Base-by-base conservation (phyloP, 2,888 invertebrate genomes). In the Capitulum mitella region DNA sequence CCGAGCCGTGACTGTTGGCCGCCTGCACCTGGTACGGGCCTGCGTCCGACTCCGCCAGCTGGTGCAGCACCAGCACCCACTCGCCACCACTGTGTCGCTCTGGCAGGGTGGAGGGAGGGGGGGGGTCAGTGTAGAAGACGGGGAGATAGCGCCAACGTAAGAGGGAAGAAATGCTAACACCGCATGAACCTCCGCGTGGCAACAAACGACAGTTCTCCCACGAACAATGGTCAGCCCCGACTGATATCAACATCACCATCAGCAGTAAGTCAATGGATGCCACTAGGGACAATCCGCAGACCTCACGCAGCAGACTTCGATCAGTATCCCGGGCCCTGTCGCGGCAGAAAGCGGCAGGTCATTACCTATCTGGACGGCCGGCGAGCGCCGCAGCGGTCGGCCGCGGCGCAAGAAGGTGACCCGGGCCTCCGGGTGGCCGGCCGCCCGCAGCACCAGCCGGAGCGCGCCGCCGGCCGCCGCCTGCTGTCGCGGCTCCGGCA, bases 371-470 rank as follows among this genome's bases (percentile, higher is more conserved):
- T 37, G 77, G 43, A 79, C 34, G 14, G 78, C 70, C 29, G 78
- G 77, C 16, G 81, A 81, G 16, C 77, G 79, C 19, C 76, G 46
- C 79, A 82, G 78, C 77, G 79, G 46, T 77, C 80, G 81, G n/a
- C 81, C 85, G 81, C 86, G 86, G 81, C 86, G 84, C 82, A 85
- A 85, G 86, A 88, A 87, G 37, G 84, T 84, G 54, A 88, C 84
- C 64, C 84, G 83, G 0, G 88, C 88, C 81, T 86, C 85, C 22
- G 89, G 88, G 80, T 86, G 85, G 12, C 88, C 88, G 26, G 85
- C 85, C 26, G 88, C 86, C 74, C 86, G 82, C 43, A 84, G 83
- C 75, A 80, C 81, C 16, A 85, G 70, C 16, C 70, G 19, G 8
- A 70, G 70, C 5, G 70, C 70, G 0, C 37, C 70, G 1, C 70